Percentiles rank a stretch among this genome's conserved stretches.
These are phyloP conservation scores for Gastrophysa polygoni DNA, from an alignment of 2,888 invertebrate species.

Conservation along the genomic window DNA sequence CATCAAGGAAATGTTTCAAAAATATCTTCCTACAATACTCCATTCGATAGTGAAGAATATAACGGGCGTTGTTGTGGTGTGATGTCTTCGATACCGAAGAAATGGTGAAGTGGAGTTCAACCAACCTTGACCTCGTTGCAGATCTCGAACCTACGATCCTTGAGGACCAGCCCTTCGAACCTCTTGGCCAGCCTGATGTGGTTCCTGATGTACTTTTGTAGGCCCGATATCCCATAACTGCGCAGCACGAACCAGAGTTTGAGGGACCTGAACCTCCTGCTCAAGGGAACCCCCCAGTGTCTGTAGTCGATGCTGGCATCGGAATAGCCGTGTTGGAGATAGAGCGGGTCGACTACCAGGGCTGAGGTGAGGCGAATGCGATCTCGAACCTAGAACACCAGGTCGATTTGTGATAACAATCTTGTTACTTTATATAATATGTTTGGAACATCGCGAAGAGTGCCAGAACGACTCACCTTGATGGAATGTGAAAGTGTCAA, in stretches of 20 bases:
- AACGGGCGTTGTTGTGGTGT: too few species aligned
- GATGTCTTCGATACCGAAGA: too few species aligned
- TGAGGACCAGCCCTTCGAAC: slow-evolving; percentile 80
- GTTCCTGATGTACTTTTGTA: slow-evolving; percentile 91
- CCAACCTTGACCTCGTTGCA: slow-evolving; percentile 89
- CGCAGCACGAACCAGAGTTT: slow-evolving; percentile 98
- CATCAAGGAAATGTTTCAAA: too few species aligned
- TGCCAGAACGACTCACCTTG: too few species aligned
- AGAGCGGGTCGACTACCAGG: slow-evolving; percentile 96
- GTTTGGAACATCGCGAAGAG: too few species aligned
- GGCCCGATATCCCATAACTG: slow-evolving; percentile 90
- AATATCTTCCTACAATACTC: too few species aligned
- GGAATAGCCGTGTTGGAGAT: slow-evolving; percentile 95
- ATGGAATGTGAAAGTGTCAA: too few species aligned
- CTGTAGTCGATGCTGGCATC: slow-evolving; percentile 90
- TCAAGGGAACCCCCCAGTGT: slow-evolving; percentile 98
- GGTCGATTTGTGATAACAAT: too few species aligned
- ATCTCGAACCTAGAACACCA: slow-evolving; percentile 60
- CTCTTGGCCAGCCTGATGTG: slow-evolving; percentile 89
- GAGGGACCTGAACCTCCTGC: slow-evolving; percentile 91
- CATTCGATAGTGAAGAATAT: neutral
- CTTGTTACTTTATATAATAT: too few species aligned
- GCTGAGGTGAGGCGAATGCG: slow-evolving; percentile 78
- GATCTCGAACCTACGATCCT: slow-evolving; percentile 87
- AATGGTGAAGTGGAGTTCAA: slow-evolving; percentile 19